Base-by-base conservation (phyloP, 2,888 invertebrate species). In the Theretra japonica region DNA sequence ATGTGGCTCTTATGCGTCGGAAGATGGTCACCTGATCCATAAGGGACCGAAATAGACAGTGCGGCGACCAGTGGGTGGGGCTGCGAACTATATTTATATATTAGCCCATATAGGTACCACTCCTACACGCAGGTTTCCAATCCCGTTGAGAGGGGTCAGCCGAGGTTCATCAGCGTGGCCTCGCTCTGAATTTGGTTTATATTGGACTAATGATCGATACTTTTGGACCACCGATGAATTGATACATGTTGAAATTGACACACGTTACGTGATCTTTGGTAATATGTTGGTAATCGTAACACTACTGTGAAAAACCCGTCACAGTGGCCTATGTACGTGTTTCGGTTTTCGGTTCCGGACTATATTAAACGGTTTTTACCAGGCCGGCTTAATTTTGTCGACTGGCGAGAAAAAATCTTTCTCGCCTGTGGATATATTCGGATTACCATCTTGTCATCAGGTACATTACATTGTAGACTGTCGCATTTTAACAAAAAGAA, bases 11-110 rank as follows among this genome's bases (percentile, higher is more conserved):
- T 23, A 69, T 56, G 21, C 53, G 69, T 69, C 69, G 53, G 17
- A 56, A 69, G 23, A 57, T 70, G 58, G 70, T 57, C 58, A 70
- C 57, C 41, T 70, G 70, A 70, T 30, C 58, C 19, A 70, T 23
- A 21, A 8, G 62, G 21, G 48, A 65, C 41, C 65, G 48, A 65
- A 65, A 65, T 65, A 65, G 65, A 65, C 65, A 65, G 65, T 48
- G 65, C 65, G 65, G 65, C 65, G 65, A 48, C 65, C 41, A 65
- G 53, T 23, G 17, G 41, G 62, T 21, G 65, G 41, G 65, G 65
- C 41, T 23, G 65, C 41, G 48, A 17, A 41, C 48, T 17, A 41
- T 48, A 41, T 60, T 33, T 62, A 11, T 62, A 62, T 41, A 21
- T 65, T 48, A 65, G 65, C 4, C 65, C 41, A 65, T 48, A 65